These are phyloP conservation scores for Miichthys miiuy DNA, from an alignment of 2,797 vertebrate genomes.

Conservation along the genomic window DNA sequence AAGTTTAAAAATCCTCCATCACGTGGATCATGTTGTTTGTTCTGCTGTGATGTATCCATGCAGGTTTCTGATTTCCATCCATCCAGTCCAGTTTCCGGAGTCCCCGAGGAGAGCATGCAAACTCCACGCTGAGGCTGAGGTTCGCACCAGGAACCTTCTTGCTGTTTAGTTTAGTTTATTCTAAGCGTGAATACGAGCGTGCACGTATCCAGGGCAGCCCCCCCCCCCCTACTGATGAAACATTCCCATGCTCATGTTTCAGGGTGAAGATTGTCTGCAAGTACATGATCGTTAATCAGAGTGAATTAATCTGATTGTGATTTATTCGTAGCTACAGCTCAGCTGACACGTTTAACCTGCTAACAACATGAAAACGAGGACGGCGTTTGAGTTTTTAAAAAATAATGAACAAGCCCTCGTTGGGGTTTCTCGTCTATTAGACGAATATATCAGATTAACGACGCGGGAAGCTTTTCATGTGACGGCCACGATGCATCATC, in stretches of 20 bases:
- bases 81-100: no score
- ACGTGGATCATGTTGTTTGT: background rate
- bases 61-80: background rate
- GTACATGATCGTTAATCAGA: no score
- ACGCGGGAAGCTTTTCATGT: conserved; percentile 28
- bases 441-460: conserved; percentile 37
- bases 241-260: no score
- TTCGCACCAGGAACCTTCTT: no score
- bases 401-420: background rate
- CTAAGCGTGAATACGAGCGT: no score
- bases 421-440: background rate
- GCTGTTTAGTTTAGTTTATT: no score
- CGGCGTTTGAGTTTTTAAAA: background rate
- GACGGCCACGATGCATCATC: conserved; percentile 31
- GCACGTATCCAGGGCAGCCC: no score
- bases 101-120: no score
- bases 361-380: conserved; percentile 20
- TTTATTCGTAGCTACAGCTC: conserved; percentile 26
- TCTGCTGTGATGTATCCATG: background rate
- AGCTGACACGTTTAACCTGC: conserved; percentile 30
- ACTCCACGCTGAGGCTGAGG: no score
- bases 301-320: conserved; percentile 34
- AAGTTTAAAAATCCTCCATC: no score
- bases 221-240: no score
- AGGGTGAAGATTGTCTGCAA: background rate